Base-by-base conservation (phyloP, 2,888 invertebrate genomes). In the Cylindroiulus punctatus region DNA sequence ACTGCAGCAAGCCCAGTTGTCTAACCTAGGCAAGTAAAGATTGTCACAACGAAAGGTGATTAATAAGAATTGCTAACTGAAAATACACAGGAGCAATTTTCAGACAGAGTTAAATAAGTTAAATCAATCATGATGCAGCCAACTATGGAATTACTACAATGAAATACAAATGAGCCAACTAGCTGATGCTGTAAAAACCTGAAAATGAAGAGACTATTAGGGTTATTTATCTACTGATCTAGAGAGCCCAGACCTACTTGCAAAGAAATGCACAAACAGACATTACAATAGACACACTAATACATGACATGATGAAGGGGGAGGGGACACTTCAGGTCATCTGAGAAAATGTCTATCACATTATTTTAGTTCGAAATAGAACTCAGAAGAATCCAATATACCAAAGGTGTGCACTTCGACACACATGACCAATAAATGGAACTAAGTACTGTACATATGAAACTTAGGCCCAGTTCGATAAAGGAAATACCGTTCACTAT, bases 201-300 rank as follows among this genome's bases (percentile, higher is more conserved):
- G 84, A 84, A 83, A 84, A 84, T 32, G 84, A 84, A 84, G 84
- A 84, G 84, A 84, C 84, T 84, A 57, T n/a, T 44, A 30, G 47
- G 57, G 84, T 84, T 84, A 84, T 84, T 83, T 84, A 57, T 83
- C 83, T 83, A 40, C 83, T 83, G 83, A 40, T 42, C 83, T 26
- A 83, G 40, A 83, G n/a, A 42, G 83, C 83, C 42, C 83, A 44
- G 44, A 83, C 83, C 44, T 83, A 40, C 83, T 42, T 4, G 44
- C 83, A 83, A 83, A 44, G 40, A 83, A 83, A 83, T 83, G 44
- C 44, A 76, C 30, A 76, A 19, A 40, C 83, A 83, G 26, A 83
- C 83, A 83, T 76, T 30, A 30, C 76, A 30, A 30, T 30, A 30
- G 76, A 3, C 26, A 22, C 65, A 26, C 52, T 52, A n/a, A 52